Evolutionary conservation across 2,113 vertebrate genomes (phyloP).

Genomic region (Aleadryas rufinucha): DNA sequence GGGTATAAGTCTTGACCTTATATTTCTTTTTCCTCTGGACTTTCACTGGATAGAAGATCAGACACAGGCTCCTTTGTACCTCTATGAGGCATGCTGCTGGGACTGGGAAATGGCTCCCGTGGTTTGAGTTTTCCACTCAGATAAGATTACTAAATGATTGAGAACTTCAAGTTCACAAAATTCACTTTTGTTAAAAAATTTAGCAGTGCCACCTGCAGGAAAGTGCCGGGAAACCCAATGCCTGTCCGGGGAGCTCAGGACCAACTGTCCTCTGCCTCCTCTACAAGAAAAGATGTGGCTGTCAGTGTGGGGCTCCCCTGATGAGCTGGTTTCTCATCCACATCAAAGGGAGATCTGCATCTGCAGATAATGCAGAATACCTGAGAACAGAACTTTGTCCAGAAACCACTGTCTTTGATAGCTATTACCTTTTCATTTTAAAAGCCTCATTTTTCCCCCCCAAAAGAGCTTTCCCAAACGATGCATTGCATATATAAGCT

Average conservation of each 20-base stretch:
- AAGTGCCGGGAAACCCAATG: not conserved
- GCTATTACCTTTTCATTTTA: conserved; percentile 18
- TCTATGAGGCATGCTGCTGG: not conserved
- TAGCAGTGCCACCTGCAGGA: conserved; percentile 68
- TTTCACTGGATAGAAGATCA: not conserved
- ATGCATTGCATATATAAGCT: not conserved
- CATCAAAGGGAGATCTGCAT: conserved; percentile 44
- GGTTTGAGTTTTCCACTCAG: not conserved
- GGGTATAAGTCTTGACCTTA: not conserved
- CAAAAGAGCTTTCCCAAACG: not conserved
- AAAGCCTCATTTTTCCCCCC: not conserved
- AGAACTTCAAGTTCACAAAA: not conserved
- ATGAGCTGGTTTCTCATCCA: conserved; percentile 7
- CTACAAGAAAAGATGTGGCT: not conserved
- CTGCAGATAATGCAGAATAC: conserved; percentile 31
- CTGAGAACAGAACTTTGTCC: conserved; percentile 5
- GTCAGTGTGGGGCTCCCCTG: not conserved
- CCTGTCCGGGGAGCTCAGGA: not conserved
- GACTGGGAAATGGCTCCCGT: not conserved
- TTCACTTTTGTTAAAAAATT: conserved; percentile 41
- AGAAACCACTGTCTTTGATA: conserved; percentile 56
- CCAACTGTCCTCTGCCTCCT: not conserved
- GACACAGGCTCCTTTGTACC: not conserved
- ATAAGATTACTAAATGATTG: not conserved
- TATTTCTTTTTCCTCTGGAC: not conserved